Percentiles rank a stretch among this genome's conserved stretches.
Evolutionary conservation across 2,888 invertebrate genomes (phyloP).

Genomic region (Danaus chrysippus): DNA sequence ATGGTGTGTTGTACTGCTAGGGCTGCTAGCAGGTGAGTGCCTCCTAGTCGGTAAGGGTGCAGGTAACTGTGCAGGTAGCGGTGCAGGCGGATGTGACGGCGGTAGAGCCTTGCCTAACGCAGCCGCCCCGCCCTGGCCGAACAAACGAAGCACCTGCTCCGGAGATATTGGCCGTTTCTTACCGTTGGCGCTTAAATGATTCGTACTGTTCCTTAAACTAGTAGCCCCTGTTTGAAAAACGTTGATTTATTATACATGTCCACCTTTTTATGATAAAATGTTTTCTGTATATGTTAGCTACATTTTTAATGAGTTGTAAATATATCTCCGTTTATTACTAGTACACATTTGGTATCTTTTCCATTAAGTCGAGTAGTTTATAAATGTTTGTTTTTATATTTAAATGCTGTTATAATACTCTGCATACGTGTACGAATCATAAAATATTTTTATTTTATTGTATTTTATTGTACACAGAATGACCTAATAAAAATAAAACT

Average conservation of each 20-base stretch:
- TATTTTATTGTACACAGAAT: too few relatives aligned
- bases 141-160: constrained; percentile 87
- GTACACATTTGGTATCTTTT: too few relatives aligned
- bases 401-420: too few relatives aligned
- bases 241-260: not conserved
- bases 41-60: constrained; percentile 72
- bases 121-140: constrained; percentile 76
- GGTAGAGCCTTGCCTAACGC: constrained; percentile 72
- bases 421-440: too few relatives aligned
- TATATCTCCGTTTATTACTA: too few relatives aligned
- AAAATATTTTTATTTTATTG: too few relatives aligned
- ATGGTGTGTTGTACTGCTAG: constrained; percentile 89
- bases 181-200: constrained; percentile 79
- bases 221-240: constrained; percentile 49
- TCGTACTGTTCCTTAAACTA: constrained; percentile 68
- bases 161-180: constrained; percentile 91
- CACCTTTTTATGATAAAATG: too few relatives aligned
- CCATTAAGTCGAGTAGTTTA: too few relatives aligned
- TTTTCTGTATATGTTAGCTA: too few relatives aligned
- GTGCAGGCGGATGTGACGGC: constrained; percentile 69
- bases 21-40: constrained; percentile 86
- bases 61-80: constrained; percentile 68
- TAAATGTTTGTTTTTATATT: too few relatives aligned
- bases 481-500: too few relatives aligned
- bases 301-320: too few relatives aligned